Base-by-base conservation (phyloP, 2,888 invertebrate genomes). In the Lasioglossum malachurum region DNA sequence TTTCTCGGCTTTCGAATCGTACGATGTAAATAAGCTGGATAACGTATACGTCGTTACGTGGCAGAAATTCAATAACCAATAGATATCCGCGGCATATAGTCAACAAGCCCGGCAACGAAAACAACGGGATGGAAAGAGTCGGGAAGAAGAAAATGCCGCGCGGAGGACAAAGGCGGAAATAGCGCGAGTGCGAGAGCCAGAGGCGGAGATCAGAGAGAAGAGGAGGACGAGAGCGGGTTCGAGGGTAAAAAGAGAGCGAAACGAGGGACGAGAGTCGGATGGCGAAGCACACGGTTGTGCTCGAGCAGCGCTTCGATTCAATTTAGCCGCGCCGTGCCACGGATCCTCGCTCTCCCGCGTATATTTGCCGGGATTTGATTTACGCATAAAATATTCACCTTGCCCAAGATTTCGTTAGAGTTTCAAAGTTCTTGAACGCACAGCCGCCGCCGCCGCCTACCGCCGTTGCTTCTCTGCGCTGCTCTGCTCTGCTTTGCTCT, bases 361-460 rank as follows among this genome's bases (percentile, higher is more conserved):
- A 88, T 87, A 89, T 90, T 89, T 86, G 87, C 88, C 86, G 83
- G 90, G 87, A 92, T 92, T 91, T 92, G 92, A 93, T 93, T 93
- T 93, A 92, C 92, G 93, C 91, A 93, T 94, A 92, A 93, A 93
- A 93, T 94, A 94, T 94, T 94, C 93, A 93, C 90, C 88, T 90
- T 88, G 88, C 87, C 90, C 89, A 90, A 92, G 92, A 94, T 93
- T 94, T 92, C 92, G 93, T 94, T 93, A 92, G 88, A 92, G 92
- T 92, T 92, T 89, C 90, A 82, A 90, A 93, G 92, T 92, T 93
- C 87, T 87, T 80, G 89, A 91, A 88, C 86, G 90, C 86, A 85
- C 84, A 88, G 87, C 87, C 83, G 78, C 87, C 83, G 78, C 83
- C 67, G 35, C 60, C 71, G 73, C 74, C 83, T 80, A 81, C 71